Conservation (phyloP, 2,888 invertebrate species). For the Erebia epiphron region DNA sequence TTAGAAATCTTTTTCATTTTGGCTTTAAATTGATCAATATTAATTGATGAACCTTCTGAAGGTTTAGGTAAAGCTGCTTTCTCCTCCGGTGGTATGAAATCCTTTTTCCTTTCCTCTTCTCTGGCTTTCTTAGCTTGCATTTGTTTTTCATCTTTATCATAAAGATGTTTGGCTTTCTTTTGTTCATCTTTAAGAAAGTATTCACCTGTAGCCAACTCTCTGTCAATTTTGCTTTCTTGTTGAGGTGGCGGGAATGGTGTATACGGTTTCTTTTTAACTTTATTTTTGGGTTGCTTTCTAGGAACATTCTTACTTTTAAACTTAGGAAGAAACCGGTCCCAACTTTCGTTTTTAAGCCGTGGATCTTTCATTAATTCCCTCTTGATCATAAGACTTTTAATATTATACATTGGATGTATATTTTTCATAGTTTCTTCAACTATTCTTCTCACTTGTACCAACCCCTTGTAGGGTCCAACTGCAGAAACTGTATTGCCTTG, state of each 20-base stretch:
- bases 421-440: constrained; percentile 99
- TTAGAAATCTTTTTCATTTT: constrained; percentile 87
- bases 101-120: constrained; percentile 89
- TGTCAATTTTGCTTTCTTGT: constrained; percentile 96
- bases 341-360: constrained; percentile 94
- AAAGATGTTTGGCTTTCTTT: constrained; percentile 86
- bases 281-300: constrained; percentile 93
- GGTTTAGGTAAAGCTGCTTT: constrained; percentile 49
- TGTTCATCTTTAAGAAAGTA: constrained; percentile 96
- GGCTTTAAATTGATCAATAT: constrained; percentile 88
- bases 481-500: constrained; percentile 99
- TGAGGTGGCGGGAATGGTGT: constrained; percentile 99
- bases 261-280: constrained; percentile 95
- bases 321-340: constrained; percentile 98
- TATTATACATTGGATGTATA: constrained; percentile 99
- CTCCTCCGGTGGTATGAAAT: constrained; percentile 92
- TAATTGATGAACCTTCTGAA: constrained; percentile 69
- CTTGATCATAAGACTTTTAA: constrained; percentile 98
- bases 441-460: constrained; percentile 93
- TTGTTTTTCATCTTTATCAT: constrained; percentile 91
- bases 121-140: constrained; percentile 87
- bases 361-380: constrained; percentile 97
- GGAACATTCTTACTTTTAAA: constrained; percentile 95
- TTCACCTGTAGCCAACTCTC: constrained; percentile 96
- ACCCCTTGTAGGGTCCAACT: constrained; percentile 96